These are phyloP conservation scores for Apodemia mormo DNA, from an alignment of 2,888 invertebrate genomes.

Conservation along the genomic window DNA sequence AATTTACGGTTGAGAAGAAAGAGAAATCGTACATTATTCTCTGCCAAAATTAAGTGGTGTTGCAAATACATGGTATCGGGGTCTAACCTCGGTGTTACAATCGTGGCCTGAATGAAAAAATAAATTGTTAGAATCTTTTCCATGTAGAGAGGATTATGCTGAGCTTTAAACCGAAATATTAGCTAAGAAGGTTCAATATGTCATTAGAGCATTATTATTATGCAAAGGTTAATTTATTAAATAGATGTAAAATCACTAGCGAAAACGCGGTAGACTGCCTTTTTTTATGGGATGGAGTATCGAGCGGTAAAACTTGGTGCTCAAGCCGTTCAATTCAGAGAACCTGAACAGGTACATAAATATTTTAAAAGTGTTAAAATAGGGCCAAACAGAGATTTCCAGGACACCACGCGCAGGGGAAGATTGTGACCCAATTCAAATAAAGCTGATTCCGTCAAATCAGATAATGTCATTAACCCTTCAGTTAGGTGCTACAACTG, in stretches of 20 bases:
- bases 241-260: conserved; percentile 31
- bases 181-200: conserved; percentile 24
- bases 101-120: conserved; percentile 34
- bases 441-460: neutral
- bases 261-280: conserved; percentile 32
- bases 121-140: conserved; percentile 33
- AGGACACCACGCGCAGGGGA: neutral
- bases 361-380: neutral
- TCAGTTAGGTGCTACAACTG: conserved; percentile 1
- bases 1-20: conserved; percentile 22
- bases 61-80: conserved; percentile 36
- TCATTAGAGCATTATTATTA: conserved; percentile 35
- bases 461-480: neutral
- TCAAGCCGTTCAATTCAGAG: neutral
- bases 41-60: conserved; percentile 32
- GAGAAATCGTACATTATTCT: conserved; percentile 31
- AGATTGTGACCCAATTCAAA: neutral
- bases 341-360: neutral
- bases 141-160: conserved; percentile 32
- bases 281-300: conserved; percentile 30
- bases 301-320: conserved; percentile 29
- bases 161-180: conserved; percentile 35
- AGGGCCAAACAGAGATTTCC: neutral
- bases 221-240: conserved; percentile 28
- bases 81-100: conserved; percentile 27